Evolutionary conservation across 2,797 vertebrate species (phyloP).

Genomic region (Poeciliopsis gracilis): DNA sequence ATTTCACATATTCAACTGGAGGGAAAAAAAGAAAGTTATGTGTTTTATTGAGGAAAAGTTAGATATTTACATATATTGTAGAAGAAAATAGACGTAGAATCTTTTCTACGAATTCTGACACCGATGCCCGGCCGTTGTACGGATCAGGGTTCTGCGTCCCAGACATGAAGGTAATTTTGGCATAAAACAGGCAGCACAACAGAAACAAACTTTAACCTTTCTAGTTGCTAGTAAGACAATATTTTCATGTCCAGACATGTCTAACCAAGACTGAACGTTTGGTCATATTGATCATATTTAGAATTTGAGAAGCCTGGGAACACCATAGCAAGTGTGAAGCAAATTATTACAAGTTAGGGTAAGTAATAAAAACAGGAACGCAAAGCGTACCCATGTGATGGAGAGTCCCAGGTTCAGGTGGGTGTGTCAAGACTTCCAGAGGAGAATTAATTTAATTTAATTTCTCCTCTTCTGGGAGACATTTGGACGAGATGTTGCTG

Average conservation of each 20-base stretch:
- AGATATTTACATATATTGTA: not conserved
- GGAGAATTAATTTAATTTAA: too few species aligned
- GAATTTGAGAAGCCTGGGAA: not conserved
- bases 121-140: not conserved
- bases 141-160: not conserved
- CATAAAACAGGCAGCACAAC: not conserved
- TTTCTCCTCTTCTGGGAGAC: too few species aligned
- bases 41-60: not conserved
- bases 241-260: not conserved
- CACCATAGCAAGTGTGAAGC: too few species aligned
- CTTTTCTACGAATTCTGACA: not conserved
- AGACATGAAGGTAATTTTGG: not conserved
- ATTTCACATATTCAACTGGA: not conserved
- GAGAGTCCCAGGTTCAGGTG: too few species aligned
- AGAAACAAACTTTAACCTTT: not conserved
- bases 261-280: not conserved
- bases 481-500: too few species aligned
- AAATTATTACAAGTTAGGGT: too few species aligned
- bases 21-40: not conserved
- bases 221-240: not conserved
- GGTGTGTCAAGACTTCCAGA: too few species aligned
- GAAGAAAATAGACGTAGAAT: not conserved
- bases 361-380: too few species aligned
- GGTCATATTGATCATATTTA: not conserved
- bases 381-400: too few species aligned